These are phyloP conservation scores for Beaufortia kweichowensis DNA, from an alignment of 2,113 vertebrate genomes.

Conservation along the genomic window DNA sequence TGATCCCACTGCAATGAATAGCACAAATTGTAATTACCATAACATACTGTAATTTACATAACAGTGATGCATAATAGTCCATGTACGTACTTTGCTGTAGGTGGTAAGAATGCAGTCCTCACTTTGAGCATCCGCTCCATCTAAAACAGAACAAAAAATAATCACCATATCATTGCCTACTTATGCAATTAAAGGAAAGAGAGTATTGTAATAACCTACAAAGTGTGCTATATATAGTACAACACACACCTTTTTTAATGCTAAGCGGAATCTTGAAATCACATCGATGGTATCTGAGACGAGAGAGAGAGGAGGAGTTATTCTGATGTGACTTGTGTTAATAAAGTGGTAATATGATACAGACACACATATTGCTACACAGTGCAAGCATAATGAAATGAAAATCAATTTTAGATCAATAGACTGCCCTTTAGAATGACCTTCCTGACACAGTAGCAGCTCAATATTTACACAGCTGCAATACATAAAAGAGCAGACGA, in stretches of 20 bases:
- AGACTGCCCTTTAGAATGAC: not conserved
- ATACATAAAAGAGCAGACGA: not conserved
- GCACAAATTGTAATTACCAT: not conserved
- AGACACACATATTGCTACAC: not conserved
- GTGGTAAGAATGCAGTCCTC: constrained; percentile 87
- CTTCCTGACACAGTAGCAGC: not conserved
- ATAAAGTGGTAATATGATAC: not conserved
- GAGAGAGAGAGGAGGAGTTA: constrained; percentile 46
- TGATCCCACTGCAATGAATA: constrained; percentile 86
- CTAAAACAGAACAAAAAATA: constrained; percentile 62
- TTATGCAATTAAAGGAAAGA: not conserved
- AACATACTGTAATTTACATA: not conserved
- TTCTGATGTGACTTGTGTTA: not conserved
- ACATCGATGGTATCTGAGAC: constrained; percentile 95
- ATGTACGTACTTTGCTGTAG: constrained; percentile 88
- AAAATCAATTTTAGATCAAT: constrained; percentile 12
- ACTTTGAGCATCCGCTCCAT: constrained; percentile 81
- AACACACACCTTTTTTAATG: constrained; percentile 87
- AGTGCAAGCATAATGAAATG: constrained; percentile 6
- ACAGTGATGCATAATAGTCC: not conserved
- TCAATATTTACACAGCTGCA: constrained; percentile 1
- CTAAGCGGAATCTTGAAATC: constrained; percentile 96
- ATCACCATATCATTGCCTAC: not conserved
- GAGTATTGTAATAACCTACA: not conserved
- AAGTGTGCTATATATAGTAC: not conserved